Percentiles rank a stretch among this genome's conserved stretches.
Conservation (phyloP, 2,113 vertebrate species). For the Cyanoderma ruficeps region DNA sequence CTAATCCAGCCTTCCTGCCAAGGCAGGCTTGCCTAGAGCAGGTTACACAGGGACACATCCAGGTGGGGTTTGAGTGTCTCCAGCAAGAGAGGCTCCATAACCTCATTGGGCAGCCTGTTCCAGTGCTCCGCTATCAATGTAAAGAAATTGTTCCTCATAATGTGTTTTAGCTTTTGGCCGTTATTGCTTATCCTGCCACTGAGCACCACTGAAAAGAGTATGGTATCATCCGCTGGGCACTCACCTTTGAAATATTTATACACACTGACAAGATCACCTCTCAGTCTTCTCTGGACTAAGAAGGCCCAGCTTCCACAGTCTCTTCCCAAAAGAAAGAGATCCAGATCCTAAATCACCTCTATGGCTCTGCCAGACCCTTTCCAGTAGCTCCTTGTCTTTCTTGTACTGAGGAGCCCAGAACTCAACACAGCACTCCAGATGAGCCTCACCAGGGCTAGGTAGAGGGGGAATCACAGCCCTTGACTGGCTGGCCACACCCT, state of each 20-base stretch:
- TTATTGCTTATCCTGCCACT: background rate
- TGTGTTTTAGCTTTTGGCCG: background rate
- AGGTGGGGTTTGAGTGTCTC: background rate
- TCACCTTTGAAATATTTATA: background rate
- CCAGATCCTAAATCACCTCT: background rate
- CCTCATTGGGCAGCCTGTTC: background rate
- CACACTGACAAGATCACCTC: background rate
- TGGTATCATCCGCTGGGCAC: background rate
- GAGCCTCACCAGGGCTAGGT: background rate
- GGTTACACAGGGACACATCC: background rate
- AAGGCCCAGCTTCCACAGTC: background rate
- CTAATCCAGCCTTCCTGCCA: background rate
- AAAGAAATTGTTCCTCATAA: background rate
- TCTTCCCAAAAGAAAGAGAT: background rate
- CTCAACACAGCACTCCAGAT: background rate
- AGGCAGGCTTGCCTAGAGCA: background rate
- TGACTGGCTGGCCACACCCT: too few relatives aligned
- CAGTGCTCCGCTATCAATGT: background rate
- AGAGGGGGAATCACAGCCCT: background rate
- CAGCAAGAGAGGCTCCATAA: background rate
- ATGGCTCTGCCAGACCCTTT: background rate
- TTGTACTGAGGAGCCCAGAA: background rate
- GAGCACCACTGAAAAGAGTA: background rate
- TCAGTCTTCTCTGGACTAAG: background rate
- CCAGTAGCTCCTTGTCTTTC: background rate